These are phyloP conservation scores for Syngnathus rostellatus DNA, from an alignment of 2,797 vertebrate species.

Conservation along the genomic window DNA sequence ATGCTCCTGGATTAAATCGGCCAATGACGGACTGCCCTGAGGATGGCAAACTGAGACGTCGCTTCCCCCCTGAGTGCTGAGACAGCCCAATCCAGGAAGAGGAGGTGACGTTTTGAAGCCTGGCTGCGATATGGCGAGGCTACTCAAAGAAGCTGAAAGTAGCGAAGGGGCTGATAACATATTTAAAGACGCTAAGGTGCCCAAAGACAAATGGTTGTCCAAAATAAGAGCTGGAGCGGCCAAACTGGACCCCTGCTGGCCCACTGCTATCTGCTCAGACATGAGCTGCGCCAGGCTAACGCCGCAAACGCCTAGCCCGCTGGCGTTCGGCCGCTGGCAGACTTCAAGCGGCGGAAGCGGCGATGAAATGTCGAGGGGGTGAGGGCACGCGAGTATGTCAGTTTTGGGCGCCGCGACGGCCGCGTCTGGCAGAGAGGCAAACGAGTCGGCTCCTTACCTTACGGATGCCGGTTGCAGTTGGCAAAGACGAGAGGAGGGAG, in stretches of 20 bases:
- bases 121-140: conserved; percentile 55
- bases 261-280: conserved; percentile 36
- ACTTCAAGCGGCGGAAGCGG: conserved; percentile 20
- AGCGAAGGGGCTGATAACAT: conserved; percentile 34
- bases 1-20: conserved; percentile 81
- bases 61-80: conserved; percentile 32
- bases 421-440: conserved; percentile 64
- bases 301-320: conserved; percentile 9
- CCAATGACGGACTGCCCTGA: conserved; percentile 73
- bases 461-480: conserved; percentile 85
- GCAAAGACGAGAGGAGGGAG: conserved; percentile 42
- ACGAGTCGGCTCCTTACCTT: conserved; percentile 98
- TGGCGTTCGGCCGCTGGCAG: conserved; percentile 23
- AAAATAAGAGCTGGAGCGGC: conserved; percentile 27
- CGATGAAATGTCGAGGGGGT: conserved; percentile 50
- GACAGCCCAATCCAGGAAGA: conserved; percentile 57
- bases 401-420: conserved; percentile 39
- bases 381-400: conserved; percentile 21
- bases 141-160: conserved; percentile 62
- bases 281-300: conserved; percentile 62
- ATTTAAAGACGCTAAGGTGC: conserved; percentile 46
- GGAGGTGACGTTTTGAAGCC: conserved; percentile 32
- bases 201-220: conserved; percentile 50
- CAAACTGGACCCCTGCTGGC: conserved; percentile 16
- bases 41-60: conserved; percentile 35